Percentiles rank a stretch among this genome's conserved stretches.
Conservation (phyloP, 2,797 vertebrate genomes). For the Sebastes matsubarae region DNA sequence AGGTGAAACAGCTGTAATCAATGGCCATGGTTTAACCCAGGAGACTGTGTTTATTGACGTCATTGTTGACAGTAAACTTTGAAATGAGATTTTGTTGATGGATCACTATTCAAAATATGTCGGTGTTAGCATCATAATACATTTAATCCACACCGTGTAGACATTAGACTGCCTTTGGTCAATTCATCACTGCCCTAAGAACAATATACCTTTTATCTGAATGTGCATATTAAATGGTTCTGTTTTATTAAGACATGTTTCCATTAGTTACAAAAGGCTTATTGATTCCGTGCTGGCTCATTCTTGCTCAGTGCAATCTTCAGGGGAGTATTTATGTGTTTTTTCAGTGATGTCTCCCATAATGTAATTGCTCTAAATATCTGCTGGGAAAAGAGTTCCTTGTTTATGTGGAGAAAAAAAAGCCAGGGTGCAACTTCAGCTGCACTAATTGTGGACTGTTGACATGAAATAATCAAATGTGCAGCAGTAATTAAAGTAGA, state of each 20-base stretch:
- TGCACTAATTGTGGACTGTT: background rate
- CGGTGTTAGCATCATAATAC: background rate
- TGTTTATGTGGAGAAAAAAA: background rate
- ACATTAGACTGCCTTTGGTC: background rate
- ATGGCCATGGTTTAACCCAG: background rate
- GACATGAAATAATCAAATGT: background rate
- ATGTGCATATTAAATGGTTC: slow-evolving; percentile 3
- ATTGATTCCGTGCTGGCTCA: slow-evolving; percentile 72
- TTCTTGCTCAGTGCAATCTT: slow-evolving; percentile 58
- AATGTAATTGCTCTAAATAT: slow-evolving; percentile 85
- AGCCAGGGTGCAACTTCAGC: background rate
- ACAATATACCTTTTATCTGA: background rate
- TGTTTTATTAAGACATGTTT: background rate
- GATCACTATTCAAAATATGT: accelerated
- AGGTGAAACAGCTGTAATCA: background rate
- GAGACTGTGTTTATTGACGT: background rate
- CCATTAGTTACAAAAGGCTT: slow-evolving; percentile 41
- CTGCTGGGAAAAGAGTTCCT: slow-evolving; percentile 63
- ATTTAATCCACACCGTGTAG: background rate
- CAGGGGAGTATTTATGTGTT: slow-evolving; percentile 85
- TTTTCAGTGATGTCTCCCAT: slow-evolving; percentile 62
- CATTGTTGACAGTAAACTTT: background rate
- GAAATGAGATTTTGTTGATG: background rate
- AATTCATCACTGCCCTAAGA: background rate
- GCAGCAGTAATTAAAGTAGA: background rate